Conservation (phyloP, 2,888 invertebrate genomes). For the Hemicrepidius hirtus region DNA sequence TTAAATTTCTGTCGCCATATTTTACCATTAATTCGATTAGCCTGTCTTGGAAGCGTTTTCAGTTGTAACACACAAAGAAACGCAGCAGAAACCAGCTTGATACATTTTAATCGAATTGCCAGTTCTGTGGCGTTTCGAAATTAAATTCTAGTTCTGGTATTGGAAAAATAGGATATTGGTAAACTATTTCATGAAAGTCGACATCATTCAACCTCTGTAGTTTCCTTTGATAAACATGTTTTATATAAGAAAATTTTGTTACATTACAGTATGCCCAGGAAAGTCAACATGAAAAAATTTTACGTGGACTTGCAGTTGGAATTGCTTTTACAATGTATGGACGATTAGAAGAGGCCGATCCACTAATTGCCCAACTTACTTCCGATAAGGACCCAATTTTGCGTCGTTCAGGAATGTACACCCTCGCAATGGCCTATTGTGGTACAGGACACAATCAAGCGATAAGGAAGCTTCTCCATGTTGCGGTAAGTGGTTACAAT, state of each 20-base stretch:
- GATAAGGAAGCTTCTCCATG: constrained; percentile 93
- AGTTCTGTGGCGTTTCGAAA: too few relatives aligned
- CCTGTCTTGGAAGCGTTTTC: too few relatives aligned
- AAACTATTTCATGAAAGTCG: too few relatives aligned
- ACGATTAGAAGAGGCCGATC: constrained; percentile 96
- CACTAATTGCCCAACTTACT: constrained; percentile 90
- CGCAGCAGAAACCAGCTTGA: too few relatives aligned
- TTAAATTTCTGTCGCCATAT: too few relatives aligned
- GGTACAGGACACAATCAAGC: constrained; percentile 99
- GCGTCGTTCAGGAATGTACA: constrained; percentile 97
- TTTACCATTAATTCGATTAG: too few relatives aligned
- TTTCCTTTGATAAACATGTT: too few relatives aligned
- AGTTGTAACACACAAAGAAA: too few relatives aligned
- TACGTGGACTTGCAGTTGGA: constrained; percentile 97
- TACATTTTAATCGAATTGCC: too few relatives aligned
- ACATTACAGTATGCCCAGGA: constrained; percentile 91
- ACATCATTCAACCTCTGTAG: too few relatives aligned
- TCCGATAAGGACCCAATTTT: constrained; percentile 96
- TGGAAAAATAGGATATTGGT: too few relatives aligned
- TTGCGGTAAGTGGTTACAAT: constrained; percentile 82
- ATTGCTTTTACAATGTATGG: constrained; percentile 98
- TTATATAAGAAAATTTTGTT: background rate
- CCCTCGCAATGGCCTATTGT: constrained; percentile 98
- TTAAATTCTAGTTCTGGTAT: too few relatives aligned
- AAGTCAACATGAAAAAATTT: constrained; percentile 98